Evolutionary conservation across 2,797 vertebrate species (phyloP), one percentile per base, ranked within the genome.

Genomic region (Semotilus atromaculatus): DNA sequence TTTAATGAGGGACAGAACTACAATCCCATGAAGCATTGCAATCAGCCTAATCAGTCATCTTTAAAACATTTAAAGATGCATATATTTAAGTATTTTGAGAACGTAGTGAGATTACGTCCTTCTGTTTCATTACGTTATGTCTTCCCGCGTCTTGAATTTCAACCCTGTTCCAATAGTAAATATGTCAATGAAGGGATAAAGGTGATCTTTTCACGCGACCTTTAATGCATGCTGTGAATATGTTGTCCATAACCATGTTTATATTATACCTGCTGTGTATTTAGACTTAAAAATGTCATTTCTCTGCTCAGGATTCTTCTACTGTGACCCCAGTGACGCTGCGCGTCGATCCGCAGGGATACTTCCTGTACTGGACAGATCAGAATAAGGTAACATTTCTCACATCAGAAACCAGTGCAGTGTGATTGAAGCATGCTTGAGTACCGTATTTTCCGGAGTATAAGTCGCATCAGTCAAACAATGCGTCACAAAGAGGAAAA

Each of bases 331-430:
- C 95, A 1, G 94, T 96, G 87, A 95, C 92, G 31, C 92, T 96
- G 1, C 86, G 90, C 2, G 95, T 96, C 68, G 95, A 96, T 88
- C 90, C 91, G 14, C 93, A 95, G 74, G 95, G 95, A 48, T 95
- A 94, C 86, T 96, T 94, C 90, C 93, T 96, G 11, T 94, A 95
- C 91, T 96, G 95, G 95, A 95, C 93, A 0, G 95, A 96, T 84
- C 95, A 95, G 43, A 95, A 92, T 88, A 96, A 96, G 95, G 95
- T 95, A 67, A 83, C 60, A 66, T 7, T 19, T 23, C 9, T 67
- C n/a, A 40, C 31, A 45, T 80, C 19, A 45, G 18, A 26, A 79
- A 11, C 19, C 18, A 36, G 13, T 70, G 43, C 53, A 53, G 13
- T 18, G 23, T 26, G 21, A 72, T 10, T 45, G 13, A 72, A 73